These are phyloP conservation scores for Callipepla californica DNA, from an alignment of 2,113 vertebrate species.

Conservation along the genomic window DNA sequence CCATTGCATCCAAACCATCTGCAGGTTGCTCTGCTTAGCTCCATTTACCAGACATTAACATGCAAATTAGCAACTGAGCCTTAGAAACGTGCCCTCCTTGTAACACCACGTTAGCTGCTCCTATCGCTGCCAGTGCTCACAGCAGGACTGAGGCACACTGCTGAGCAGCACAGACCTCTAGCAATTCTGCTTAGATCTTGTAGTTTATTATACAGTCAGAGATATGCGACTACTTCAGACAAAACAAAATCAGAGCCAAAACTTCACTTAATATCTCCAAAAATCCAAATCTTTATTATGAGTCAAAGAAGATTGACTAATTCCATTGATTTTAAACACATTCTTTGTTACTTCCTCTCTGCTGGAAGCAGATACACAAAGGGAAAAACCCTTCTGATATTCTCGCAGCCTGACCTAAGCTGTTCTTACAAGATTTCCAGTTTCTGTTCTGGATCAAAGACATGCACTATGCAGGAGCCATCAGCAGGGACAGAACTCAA, in stretches of 20 bases:
- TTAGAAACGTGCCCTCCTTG: neutral
- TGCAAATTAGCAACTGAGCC: neutral
- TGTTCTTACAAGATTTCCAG: slow-evolving; percentile 35
- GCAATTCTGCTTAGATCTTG: neutral
- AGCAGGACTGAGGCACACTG: neutral
- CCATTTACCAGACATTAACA: neutral
- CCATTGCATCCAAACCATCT: neutral
- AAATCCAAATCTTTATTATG: slow-evolving; percentile 28
- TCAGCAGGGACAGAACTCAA: slow-evolving; percentile 14
- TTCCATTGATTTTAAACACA: slow-evolving; percentile 64
- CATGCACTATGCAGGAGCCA: slow-evolving; percentile 18
- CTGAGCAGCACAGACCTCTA: neutral
- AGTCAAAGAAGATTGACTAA: slow-evolving; percentile 42
- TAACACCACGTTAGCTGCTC: neutral
- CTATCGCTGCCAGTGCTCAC: neutral
- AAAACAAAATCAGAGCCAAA: slow-evolving; percentile 59
- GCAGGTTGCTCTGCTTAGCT: neutral
- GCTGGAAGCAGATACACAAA: slow-evolving; percentile 45
- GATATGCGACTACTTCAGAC: slow-evolving; percentile 11
- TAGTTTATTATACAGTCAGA: slow-evolving; percentile 14
- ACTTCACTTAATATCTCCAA: slow-evolving; percentile 9
- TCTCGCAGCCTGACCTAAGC: neutral
- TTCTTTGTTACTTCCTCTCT: slow-evolving; percentile 57
- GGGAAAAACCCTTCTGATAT: slow-evolving; percentile 46
- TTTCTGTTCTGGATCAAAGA: slow-evolving; percentile 49